Percentiles rank a stretch among this genome's conserved stretches.
These are phyloP conservation scores for Rhyacophila brunnea DNA, from an alignment of 1,140 invertebrate species.

Conservation along the genomic window DNA sequence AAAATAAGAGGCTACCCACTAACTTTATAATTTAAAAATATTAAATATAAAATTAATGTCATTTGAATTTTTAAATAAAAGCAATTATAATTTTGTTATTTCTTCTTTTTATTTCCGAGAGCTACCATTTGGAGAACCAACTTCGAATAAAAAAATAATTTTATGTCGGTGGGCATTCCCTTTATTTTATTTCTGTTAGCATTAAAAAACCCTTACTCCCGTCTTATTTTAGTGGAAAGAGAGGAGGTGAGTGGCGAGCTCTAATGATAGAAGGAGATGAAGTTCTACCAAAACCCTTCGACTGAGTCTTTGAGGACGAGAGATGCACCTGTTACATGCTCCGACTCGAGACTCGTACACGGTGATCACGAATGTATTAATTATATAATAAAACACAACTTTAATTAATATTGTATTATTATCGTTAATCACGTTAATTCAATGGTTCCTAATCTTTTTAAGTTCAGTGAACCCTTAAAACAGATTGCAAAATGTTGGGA, in stretches of 20 bases:
- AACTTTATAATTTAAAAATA: no score
- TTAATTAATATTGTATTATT: no score
- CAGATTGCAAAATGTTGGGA: no score
- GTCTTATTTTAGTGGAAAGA: constrained; percentile 3
- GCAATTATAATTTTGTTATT: no score
- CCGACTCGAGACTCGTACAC: constrained; percentile 6
- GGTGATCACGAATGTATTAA: constrained; percentile 3
- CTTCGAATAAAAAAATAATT: constrained; percentile 1
- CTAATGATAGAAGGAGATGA: constrained; percentile 6
- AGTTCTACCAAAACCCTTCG: background rate
- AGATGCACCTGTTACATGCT: constrained; percentile 23
- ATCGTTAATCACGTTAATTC: no score
- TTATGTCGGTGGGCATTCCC: constrained; percentile 13
- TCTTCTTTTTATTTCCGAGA: no score
- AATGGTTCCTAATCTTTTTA: no score
- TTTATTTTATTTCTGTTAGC: constrained; percentile 17
- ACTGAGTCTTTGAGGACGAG: constrained; percentile 8
- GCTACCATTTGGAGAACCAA: background rate
- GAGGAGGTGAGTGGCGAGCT: background rate
- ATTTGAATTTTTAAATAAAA: no score
- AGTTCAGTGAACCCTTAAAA: no score
- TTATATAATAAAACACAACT: no score
- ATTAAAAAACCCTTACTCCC: constrained; percentile 12
- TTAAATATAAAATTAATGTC: no score
- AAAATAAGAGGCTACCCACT: no score